Evolutionary conservation across 2,113 vertebrate genomes (phyloP), one percentile per base, ranked within the genome.

Genomic region (Petaurus breviceps): DNA sequence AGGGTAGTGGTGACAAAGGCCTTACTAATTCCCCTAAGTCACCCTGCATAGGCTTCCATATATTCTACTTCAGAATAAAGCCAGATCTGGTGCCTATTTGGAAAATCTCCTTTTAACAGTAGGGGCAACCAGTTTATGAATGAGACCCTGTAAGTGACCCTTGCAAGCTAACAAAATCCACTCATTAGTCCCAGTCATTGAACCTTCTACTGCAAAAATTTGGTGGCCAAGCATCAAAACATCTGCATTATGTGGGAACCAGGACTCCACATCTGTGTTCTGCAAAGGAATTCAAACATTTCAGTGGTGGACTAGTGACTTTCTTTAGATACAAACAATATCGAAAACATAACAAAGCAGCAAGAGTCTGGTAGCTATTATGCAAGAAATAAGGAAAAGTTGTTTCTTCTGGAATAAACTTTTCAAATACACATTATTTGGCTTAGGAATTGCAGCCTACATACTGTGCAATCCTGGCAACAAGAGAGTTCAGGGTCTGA

Each of bases 331-430:
- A 50, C 90, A 47, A 31, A 90, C 9, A 50, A 50, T 51, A 28
- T 51, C 90, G 0, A 90, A 50, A 50, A 90, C 89, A 47, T 11
- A 90, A 28, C 24, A 47, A 90, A 90, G 46, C 49, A 90, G 46
- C 28, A 28, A 90, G 25, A 1, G 90, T 51, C 46, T 90, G 90
- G 90, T 31, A 50, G 49, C 90, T 31, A 51, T 90, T 47, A 90
- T 90, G 90, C 49, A 90, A 90, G 28, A 90, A 84, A 84, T 84
- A 84, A 90, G 47, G 46, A 50, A 90, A 90, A 90, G 49, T 90
- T 90, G 90, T 90, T 90, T 90, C n/a, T 90, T 50, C 47, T 90
- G 47, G 90, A 51, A 47, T 90, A 90, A 43, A 84, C 9, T 84
- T 84, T 84, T 43, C 68, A 43, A 43, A 84, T 84, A 43, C 37